Evolutionary conservation across 2,797 vertebrate genomes (phyloP).

Genomic region (Cuniculus paca): DNA sequence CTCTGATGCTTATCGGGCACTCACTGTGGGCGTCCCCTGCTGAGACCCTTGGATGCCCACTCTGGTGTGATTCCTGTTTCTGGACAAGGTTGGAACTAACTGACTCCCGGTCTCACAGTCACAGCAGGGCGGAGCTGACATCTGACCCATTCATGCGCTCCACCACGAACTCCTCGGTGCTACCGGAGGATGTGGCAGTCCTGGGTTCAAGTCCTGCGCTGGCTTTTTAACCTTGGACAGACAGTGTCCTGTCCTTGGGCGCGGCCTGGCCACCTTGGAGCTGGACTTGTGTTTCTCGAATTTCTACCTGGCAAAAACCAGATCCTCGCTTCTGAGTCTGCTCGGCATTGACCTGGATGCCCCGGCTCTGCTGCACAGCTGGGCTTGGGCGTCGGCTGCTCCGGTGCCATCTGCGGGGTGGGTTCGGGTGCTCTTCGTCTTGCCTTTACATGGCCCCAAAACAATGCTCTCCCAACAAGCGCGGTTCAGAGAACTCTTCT

Average conservation of each 20-base stretch:
- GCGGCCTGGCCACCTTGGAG: background rate
- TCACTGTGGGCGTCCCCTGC: background rate
- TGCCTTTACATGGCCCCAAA: background rate
- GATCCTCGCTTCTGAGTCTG: background rate
- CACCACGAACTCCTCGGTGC: background rate
- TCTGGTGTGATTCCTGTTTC: background rate
- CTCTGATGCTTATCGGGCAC: background rate
- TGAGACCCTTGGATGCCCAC: background rate
- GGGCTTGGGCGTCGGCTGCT: background rate
- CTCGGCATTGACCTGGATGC: background rate
- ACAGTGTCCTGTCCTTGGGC: background rate
- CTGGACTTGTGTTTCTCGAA: background rate
- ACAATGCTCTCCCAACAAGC: background rate
- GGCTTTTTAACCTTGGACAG: background rate
- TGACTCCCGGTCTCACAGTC: background rate
- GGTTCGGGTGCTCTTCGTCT: background rate
- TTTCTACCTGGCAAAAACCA: background rate
- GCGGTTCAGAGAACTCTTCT: background rate
- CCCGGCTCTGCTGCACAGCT: background rate
- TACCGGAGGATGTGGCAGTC: background rate
- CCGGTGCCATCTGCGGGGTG: no score
- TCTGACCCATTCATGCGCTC: background rate
- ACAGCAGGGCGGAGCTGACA: background rate
- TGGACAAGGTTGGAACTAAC: background rate
- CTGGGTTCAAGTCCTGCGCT: background rate